These are phyloP conservation scores for Spinibarbus caldwelli DNA, from an alignment of 2,797 vertebrate species.

Conservation along the genomic window DNA sequence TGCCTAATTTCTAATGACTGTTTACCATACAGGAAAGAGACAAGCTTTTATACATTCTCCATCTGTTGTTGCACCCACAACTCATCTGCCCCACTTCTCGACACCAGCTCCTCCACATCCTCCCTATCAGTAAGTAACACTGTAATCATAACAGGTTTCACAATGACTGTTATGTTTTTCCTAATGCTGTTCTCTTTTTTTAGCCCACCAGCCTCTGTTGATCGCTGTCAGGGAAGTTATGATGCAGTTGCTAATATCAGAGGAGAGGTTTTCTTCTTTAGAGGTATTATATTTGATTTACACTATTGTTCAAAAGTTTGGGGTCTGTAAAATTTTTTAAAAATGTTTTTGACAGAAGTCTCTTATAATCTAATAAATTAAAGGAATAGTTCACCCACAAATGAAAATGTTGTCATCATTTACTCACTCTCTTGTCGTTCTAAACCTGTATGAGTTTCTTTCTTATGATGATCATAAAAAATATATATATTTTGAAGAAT, in stretches of 20 bases:
- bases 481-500: too few relatives aligned
- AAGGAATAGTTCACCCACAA: too few relatives aligned
- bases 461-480: too few relatives aligned
- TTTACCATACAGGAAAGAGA: constrained; percentile 40
- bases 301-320: background rate
- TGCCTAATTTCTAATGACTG: background rate
- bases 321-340: too few relatives aligned
- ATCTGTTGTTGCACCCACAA: background rate
- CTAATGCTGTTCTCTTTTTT: background rate
- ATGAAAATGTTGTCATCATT: too few relatives aligned
- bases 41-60: background rate
- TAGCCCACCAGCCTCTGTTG: constrained; percentile 61
- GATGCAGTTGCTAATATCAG: constrained; percentile 79
- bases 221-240: constrained; percentile 74
- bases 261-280: constrained; percentile 81
- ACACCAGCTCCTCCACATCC: constrained; percentile 23
- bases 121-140: constrained; percentile 43
- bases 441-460: too few relatives aligned
- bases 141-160: background rate
- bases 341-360: background rate
- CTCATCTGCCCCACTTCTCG: background rate
- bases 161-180: background rate
- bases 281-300: constrained; percentile 64
- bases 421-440: too few relatives aligned
- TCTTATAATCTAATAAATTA: background rate